These are phyloP conservation scores for Drosophila guanche DNA, from an alignment of 1,140 invertebrate genomes.

Conservation along the genomic window DNA sequence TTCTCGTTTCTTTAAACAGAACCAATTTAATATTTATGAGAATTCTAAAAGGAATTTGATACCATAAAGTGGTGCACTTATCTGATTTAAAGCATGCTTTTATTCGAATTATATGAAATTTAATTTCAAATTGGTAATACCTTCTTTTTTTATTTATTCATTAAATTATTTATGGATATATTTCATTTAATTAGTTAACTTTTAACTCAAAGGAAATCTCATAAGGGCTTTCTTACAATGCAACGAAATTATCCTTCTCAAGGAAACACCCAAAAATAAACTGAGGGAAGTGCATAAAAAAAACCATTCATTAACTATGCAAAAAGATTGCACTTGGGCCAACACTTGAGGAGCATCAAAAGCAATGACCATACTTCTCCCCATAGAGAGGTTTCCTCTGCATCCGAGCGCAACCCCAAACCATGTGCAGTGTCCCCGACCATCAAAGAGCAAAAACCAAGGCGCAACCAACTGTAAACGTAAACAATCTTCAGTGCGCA, in stretches of 20 bases:
- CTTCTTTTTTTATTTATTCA: not conserved
- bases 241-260: not conserved
- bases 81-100: not conserved
- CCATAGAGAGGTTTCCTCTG: not conserved
- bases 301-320: conserved; percentile 40
- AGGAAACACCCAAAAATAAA: not conserved
- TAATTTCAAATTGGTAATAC: no score
- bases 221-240: no score
- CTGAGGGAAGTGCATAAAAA: conserved; percentile 8
- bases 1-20: conserved; percentile 12
- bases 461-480: conserved; percentile 66
- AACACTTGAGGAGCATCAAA: conserved; percentile 43
- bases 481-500: conserved; percentile 76
- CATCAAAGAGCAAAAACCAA: conserved; percentile 33
- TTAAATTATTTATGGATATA: no score
- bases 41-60: no score
- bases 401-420: not conserved
- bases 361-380: conserved; percentile 19
- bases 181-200: not conserved
- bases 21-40: not conserved
- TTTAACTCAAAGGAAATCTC: no score
- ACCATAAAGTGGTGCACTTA: not conserved
- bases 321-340: conserved; percentile 42
- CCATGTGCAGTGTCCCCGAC: not conserved
- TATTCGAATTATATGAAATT: not conserved